Evolutionary conservation across 2,888 invertebrate genomes (phyloP), one percentile per base, ranked within the genome.

Genomic region (Erebia epiphron): DNA sequence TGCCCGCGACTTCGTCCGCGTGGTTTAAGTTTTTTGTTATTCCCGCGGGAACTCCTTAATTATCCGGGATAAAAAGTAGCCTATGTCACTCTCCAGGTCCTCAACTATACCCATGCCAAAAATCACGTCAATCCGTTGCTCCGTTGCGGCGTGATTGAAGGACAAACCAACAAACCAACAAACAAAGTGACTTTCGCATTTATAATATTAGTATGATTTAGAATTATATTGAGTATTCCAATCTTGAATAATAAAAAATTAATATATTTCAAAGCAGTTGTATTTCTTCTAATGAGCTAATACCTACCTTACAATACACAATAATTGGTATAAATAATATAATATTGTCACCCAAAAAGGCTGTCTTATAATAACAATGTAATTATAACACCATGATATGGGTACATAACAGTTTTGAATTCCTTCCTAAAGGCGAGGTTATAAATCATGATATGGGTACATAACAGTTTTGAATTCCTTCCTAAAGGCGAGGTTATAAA

Each of bases 321-420:
- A 85, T 86, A 88, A 90, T 87, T 88, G 89, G 87, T 91, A 88
- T 87, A 88, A 89, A 90, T 86, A 80, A 90, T 86, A 80, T 74
- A 79, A 80, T 74, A 79, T 84, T 81, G 81, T 78, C 79, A 83
- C 77, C 79, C 78, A 80, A 78, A 77, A 77, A 77, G 78, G 79
- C 76, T 77, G 83, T 86, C 85, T 83, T 89, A 90, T 86, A 89
- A 90, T 82, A 88, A 88, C 85, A 87, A 35, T 86, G 83, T 87
- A 87, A 72, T 72, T 64, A 70, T 85, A 80, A 86, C 83, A 87
- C 82, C 84, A 85, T 84, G 81, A 85, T 87, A 86, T 83, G 16
- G 52, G 52, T 52, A 83, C 82, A 80, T 84, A 82, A 84, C 81
- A 78, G 82, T 84, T 84, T 87, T 87, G 85, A 86, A 86, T 88